These are phyloP conservation scores for Cotesia vestalis DNA, from an alignment of 1,140 invertebrate genomes.

Conservation along the genomic window DNA sequence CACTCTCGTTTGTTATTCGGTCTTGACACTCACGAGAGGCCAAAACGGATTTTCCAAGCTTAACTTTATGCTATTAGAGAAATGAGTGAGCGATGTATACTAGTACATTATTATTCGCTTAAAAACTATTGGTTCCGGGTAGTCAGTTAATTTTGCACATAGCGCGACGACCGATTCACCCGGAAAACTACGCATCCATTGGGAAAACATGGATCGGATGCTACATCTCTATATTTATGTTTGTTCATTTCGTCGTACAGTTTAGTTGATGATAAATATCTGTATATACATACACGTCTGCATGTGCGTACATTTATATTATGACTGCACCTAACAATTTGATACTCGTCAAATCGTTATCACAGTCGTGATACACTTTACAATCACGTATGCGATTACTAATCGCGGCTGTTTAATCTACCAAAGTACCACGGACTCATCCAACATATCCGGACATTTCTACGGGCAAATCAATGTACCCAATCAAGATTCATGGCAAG, in stretches of 20 bases:
- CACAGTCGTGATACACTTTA: conserved; percentile 24
- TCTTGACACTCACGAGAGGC: conserved; percentile 3
- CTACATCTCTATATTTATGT: conserved; percentile 29
- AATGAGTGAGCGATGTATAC: background rate
- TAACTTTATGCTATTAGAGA: background rate
- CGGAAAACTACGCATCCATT: conserved; percentile 40
- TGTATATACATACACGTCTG: background rate
- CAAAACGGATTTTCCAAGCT: background rate
- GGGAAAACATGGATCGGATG: conserved; percentile 30
- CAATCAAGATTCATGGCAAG: background rate
- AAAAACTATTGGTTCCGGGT: conserved; percentile 39
- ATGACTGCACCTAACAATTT: conserved; percentile 42
- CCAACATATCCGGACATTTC: conserved; percentile 3
- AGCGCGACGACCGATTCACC: conserved; percentile 36
- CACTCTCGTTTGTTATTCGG: background rate
- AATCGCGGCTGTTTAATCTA: no score
- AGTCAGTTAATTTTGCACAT: conserved; percentile 34
- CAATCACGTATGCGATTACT: conserved; percentile 11
- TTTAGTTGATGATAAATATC: background rate
- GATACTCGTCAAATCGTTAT: conserved; percentile 35
- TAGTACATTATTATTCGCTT: conserved; percentile 36
- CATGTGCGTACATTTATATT: background rate
- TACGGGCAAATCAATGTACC: background rate
- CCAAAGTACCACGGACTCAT: no score
- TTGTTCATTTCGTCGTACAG: background rate